Evolutionary conservation across 2,888 invertebrate genomes (phyloP).

Genomic region (Harpalus rufipes): DNA sequence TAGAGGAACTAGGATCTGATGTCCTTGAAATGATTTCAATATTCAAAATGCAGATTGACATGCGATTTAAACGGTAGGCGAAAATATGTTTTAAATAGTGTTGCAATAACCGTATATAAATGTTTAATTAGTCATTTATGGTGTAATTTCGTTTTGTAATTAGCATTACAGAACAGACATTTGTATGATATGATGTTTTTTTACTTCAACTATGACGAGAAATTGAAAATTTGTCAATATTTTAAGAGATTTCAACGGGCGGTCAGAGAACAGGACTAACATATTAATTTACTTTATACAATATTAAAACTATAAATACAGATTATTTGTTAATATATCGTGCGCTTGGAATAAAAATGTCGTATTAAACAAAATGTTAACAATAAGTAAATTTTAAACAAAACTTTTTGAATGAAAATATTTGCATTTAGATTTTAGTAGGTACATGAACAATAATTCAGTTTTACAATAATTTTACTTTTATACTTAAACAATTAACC

Average conservation of each 20-base stretch:
- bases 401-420: no score
- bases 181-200: constrained; percentile 1
- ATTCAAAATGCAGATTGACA: neutral
- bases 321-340: no score
- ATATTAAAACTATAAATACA: no score
- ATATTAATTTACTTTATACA: no score
- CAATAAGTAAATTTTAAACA: no score
- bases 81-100: constrained; percentile 6
- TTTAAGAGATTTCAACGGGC: neutral
- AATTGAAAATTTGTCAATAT: neutral
- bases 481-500: no score
- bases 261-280: no score
- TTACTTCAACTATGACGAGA: neutral
- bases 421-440: no score
- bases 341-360: no score
- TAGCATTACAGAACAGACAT: neutral
- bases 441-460: no score
- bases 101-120: neutral
- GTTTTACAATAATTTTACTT: no score
- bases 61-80: constrained; percentile 21
- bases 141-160: constrained; percentile 14
- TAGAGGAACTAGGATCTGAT: constrained; percentile 11
- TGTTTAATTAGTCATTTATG: constrained; percentile 15
- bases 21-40: constrained; percentile 27
- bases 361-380: no score